These are phyloP conservation scores for Echeneis naucrates DNA, from an alignment of 2,797 vertebrate genomes.

Conservation along the genomic window DNA sequence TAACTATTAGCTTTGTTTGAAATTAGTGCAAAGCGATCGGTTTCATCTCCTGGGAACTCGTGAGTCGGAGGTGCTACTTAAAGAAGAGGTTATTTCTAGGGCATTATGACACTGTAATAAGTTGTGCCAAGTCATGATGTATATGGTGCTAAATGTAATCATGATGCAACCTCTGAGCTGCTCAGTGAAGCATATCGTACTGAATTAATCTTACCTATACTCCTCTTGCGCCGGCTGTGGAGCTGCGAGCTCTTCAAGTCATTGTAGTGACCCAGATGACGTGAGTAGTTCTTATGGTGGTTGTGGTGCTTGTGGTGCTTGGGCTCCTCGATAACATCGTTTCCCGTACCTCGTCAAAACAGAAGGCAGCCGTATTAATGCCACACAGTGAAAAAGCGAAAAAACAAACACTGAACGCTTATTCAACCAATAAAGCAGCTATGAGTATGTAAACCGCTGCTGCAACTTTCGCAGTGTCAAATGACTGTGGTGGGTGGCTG, in stretches of 20 bases:
- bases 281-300: slow-evolving; percentile 85
- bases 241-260: slow-evolving; percentile 91
- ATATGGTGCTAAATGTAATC: slow-evolving; percentile 27
- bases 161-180: slow-evolving; percentile 46
- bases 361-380: slow-evolving; percentile 75
- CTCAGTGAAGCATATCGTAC: not conserved
- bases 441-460: slow-evolving; percentile 41
- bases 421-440: slow-evolving; percentile 45
- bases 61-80: slow-evolving; percentile 40
- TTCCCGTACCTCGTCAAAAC: slow-evolving; percentile 83
- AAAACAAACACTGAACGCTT: slow-evolving; percentile 27
- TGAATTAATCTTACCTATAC: slow-evolving; percentile 88
- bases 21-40: slow-evolving; percentile 65
- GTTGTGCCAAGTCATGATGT: slow-evolving; percentile 43
- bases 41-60: slow-evolving; percentile 66
- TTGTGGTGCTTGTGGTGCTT: slow-evolving; percentile 85
- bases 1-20: slow-evolving; percentile 71
- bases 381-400: slow-evolving; percentile 37
- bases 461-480: slow-evolving; percentile 41
- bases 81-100: slow-evolving; percentile 49
- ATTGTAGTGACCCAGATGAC: slow-evolving; percentile 82
- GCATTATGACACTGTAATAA: slow-evolving; percentile 23
- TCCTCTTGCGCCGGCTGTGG: slow-evolving; percentile 92
- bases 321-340: slow-evolving; percentile 90
- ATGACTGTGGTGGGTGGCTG: slow-evolving; percentile 46